Base-by-base conservation (phyloP, 92 coral and sea anemone species). In the Parazoanthus darwini region DNA sequence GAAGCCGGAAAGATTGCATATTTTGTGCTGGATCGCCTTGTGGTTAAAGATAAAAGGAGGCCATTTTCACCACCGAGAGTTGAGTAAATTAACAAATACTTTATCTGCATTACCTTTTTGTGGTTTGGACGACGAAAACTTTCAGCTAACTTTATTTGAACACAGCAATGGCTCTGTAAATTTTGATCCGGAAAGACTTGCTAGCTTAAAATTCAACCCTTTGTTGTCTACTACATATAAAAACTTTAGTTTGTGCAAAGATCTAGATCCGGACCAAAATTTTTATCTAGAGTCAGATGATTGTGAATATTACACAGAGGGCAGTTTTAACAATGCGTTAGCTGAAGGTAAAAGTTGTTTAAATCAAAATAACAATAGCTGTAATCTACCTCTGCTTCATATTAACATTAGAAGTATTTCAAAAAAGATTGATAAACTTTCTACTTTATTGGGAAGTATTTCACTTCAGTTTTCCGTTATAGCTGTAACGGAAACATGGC, bases 191-290 rank as follows among this genome's bases (percentile, higher is more conserved):
- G 33, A 29, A 29, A 29, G 33, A 29, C 33, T 29, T 29, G 33
- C 33, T 29, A 29, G 33, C 33, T 29, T 29, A 29, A 29, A 29
- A 29, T 29, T 29, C 33, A 29, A 29, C 33, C 33, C 33, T 29
- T 29, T 29, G 33, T 29, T 29, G 33, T 29, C 33, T 29, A 29
- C 33, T 29, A 29, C 33, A 29, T 29, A 29, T 29, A 29, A 29
- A 29, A 29, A 29, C 33, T 29, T 29, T 29, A 29, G 33, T 29
- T 29, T 29, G 33, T 29, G 33, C 33, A 29, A 29, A 29, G 33
- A 29, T 29, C 33, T 58, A 36, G 85, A 79, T 86, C 90, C 79
- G n/a, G 81, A 88, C 86, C 65, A 76, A 25, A 79, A 79, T 79
- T 79, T 79, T 79, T 79, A 43, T 4, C 76, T 66, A 35, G 88